Conservation (phyloP, 2,113 vertebrate species). For the Ceratotherium simum region DNA sequence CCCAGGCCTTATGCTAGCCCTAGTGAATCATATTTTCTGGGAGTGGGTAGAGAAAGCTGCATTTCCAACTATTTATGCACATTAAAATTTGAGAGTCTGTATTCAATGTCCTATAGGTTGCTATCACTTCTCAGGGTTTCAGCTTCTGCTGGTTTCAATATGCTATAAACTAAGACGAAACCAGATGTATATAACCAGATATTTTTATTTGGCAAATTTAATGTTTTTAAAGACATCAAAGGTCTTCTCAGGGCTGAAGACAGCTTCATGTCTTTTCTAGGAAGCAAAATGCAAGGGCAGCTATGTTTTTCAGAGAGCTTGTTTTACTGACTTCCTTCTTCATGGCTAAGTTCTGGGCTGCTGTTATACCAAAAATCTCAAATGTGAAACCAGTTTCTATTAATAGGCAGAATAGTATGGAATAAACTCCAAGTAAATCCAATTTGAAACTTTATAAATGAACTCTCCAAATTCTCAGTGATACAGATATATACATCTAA, state of each 20-base stretch:
- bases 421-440: conserved; percentile 47
- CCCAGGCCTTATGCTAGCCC: neutral
- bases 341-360: neutral
- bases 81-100: neutral
- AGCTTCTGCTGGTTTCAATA: neutral
- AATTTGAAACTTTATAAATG: conserved; percentile 48
- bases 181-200: neutral
- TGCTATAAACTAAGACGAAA: conserved; percentile 15
- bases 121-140: neutral
- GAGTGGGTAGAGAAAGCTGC: neutral
- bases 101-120: neutral
- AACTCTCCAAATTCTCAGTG: neutral
- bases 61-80: neutral
- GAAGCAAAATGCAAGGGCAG: conserved; percentile 16
- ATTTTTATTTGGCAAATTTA: conserved; percentile 37
- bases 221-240: neutral
- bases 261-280: conserved; percentile 18
- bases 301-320: neutral
- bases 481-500: conserved; percentile 36
- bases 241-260: conserved; percentile 4
- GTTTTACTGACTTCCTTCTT: conserved; percentile 47
- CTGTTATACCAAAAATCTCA: conserved; percentile 45
- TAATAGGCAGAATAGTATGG: neutral
- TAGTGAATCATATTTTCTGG: neutral
- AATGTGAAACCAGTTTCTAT: conserved; percentile 28